phyloP scores from a whole-genome alignment of 2,888 invertebrate species.

The Macrostomum cliftonense region DNA sequence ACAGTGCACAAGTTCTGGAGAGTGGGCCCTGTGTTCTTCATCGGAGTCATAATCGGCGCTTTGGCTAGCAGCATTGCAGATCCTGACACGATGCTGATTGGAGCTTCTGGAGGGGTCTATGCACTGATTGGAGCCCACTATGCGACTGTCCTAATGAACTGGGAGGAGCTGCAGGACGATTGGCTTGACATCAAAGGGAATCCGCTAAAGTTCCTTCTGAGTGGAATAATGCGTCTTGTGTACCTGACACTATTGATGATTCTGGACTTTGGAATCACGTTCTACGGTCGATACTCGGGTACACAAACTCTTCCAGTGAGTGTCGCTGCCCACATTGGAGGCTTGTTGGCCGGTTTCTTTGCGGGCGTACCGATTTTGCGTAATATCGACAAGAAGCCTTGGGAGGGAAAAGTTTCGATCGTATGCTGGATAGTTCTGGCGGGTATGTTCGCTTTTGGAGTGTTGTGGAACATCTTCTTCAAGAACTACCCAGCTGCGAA shows the following conservation, averaged over 20 bases:
- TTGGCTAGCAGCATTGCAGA: no score
- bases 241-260: conserved; percentile 4
- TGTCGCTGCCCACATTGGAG: conserved; percentile 79
- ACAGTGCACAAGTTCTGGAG: conserved; percentile 91
- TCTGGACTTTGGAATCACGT: conserved; percentile 71
- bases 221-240: conserved; percentile 7
- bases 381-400: conserved; percentile 29
- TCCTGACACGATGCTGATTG: conserved; percentile 47
- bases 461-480: conserved; percentile 31
- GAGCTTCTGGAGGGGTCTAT: conserved; percentile 85
- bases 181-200: conserved; percentile 38
- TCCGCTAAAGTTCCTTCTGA: conserved; percentile 20
- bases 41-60: conserved; percentile 39
- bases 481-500: conserved; percentile 1
- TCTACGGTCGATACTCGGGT: conserved; percentile 58
- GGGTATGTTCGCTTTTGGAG: conserved; percentile 17
- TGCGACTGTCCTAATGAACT: conserved; percentile 80
- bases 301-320: conserved; percentile 1
- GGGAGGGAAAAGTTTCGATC: conserved; percentile 31
- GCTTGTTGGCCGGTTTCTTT: conserved; percentile 55
- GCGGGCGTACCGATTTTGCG: conserved; percentile 33
- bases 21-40: conserved; percentile 45
- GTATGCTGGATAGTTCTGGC: conserved; percentile 26
- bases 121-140: conserved; percentile 78
- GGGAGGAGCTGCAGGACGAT: conserved; percentile 86